Evolutionary conservation across 2,888 invertebrate genomes (phyloP), one percentile per base, ranked within the genome.

Genomic region (Calameuta idolon): DNA sequence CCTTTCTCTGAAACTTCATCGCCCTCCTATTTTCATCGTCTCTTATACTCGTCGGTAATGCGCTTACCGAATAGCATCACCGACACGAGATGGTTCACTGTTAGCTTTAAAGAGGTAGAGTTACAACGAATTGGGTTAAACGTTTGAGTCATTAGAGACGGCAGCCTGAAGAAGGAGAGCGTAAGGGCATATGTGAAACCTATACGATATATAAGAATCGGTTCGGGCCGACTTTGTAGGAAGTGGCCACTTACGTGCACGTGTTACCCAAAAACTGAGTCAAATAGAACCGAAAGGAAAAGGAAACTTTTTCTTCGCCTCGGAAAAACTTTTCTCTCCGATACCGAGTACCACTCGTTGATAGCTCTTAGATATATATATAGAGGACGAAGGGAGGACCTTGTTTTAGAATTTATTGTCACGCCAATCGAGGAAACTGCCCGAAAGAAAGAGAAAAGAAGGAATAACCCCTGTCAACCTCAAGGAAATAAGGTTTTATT

Each of bases 231-330:
- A 80, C 82, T 81, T 81, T 82, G 78, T 80, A 81, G 84, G 85
- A 85, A 86, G 82, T 81, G 79, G 82, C 83, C 83, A 83, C 83
- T 86, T 85, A 85, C 80, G 79, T 84, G 83, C 86, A 85, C 85
- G 85, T 85, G 85, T 86, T 83, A 34, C 31, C 31, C 31, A 12
- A 31, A 71, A 71, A 71, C 31, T 31, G 71, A 71, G 71, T 71
- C 71, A 37, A 34, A 68, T 35, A 23, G 77, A 69, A 23, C 23
- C 35, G 71, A 3, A 74, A 69, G 69, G 75, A 77, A 74, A 79
- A 75, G 69, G 74, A 76, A 69, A 75, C 55, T 69, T 40, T 35
- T 30, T 31, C 31, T 73, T 40, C n/a, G 69, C 15, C 35, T 40
- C 15, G 34, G 69, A n/a, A 71, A 33, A 76, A 71, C 12, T 31